Evolutionary conservation across 2,113 vertebrate genomes (phyloP), one percentile per base, ranked within the genome.

Genomic region (Aythya baeri): DNA sequence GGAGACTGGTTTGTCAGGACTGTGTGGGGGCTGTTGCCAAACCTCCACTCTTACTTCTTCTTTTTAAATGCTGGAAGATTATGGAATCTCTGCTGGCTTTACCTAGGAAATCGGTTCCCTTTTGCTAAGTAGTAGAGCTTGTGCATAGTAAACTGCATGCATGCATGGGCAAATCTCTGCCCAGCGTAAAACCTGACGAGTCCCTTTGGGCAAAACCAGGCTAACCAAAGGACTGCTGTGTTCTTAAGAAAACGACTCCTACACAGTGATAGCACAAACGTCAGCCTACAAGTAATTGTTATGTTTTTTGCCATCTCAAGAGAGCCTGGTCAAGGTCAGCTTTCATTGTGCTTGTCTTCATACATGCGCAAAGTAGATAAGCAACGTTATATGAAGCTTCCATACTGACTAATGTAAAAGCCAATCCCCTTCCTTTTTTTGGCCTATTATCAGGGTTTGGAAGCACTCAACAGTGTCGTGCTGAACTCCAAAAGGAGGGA

Each of bases 1-100:
- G 67, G 63, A 86, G 31, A 61, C 36, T 91, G 93, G 66, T 93
- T 80, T 96, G 82, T 95, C 76, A 93, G 83, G 36, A 77, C 23
- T 58, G 26, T 16, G 65, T 23, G 65, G 75, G 41, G 29, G 46
- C 68, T 93, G 27, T 67, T 79, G 79, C 49, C 34, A 92, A 57
- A 61, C 49, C 41, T 85, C 57, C 20, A 8, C 18, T 46, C 74
- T 86, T 52, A 46, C 27, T 88, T 79, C 84, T 46, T 46, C 31
- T 73, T 43, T 77, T 17, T 4, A 17, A 77, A 52, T 91, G 78
- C 63, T 89, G 75, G 46, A 63, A 38, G 49, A 14, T 62, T 85
- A 3, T 66, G 58, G 62, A 82, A 13, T 73, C 68, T 85, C 14
- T 91, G 22, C 32, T 59, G 50, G 54, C 50, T 83, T 25, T 57